Evolutionary conservation across 2,113 vertebrate species (phyloP).

Genomic region (Octodon degus): DNA sequence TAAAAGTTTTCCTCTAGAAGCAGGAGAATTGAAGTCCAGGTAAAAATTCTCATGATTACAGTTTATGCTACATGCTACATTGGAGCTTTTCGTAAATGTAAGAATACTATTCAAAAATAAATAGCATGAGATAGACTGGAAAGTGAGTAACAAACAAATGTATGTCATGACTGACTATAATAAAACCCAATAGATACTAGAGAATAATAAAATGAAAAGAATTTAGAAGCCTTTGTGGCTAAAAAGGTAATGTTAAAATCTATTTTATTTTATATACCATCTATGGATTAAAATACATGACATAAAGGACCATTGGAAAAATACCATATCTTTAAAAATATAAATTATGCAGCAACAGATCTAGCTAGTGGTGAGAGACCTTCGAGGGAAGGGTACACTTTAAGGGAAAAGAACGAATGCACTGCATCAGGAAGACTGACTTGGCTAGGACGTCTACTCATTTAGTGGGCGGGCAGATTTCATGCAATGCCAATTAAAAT

Average conservation of each 20-base stretch:
- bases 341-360: neutral
- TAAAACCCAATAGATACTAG: neutral
- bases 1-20: neutral
- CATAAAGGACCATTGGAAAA: neutral
- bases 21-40: neutral
- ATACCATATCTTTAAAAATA: neutral
- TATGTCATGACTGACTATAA: neutral
- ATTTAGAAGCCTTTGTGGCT: neutral
- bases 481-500: constrained; percentile 6
- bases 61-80: neutral
- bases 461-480: neutral
- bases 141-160: neutral
- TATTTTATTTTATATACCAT: neutral
- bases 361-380: neutral
- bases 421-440: neutral
- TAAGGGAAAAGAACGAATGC: neutral
- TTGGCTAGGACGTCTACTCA: neutral
- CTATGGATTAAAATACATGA: neutral
- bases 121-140: neutral
- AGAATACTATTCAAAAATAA: neutral
- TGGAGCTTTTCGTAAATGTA: neutral
- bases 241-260: constrained; percentile 26
- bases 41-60: neutral
- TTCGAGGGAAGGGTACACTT: neutral
- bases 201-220: neutral